These are phyloP conservation scores for Eupithecia inturbata DNA, from an alignment of 2,888 invertebrate species.

Conservation along the genomic window DNA sequence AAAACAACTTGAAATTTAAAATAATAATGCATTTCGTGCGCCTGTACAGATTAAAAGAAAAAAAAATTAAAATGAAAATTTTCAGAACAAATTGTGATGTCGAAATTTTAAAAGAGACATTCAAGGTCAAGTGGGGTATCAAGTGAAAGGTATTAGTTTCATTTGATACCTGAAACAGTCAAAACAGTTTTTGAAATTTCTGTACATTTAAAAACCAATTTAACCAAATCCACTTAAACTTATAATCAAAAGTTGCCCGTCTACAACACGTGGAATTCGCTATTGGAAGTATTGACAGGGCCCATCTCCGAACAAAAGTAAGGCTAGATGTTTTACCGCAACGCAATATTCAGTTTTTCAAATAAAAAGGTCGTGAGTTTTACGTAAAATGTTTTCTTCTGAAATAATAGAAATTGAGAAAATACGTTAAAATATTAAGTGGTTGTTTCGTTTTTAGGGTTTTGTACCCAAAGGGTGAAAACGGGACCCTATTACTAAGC, in stretches of 20 bases:
- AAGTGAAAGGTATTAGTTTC: no score
- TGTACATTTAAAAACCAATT: no score
- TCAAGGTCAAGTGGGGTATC: no score
- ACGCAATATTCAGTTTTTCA: constrained; percentile 21
- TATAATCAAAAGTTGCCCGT: constrained; percentile 15
- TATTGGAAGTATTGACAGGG: constrained; percentile 29
- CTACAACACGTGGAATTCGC: constrained; percentile 17
- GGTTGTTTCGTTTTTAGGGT: background rate
- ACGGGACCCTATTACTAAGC: background rate
- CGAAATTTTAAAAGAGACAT: no score
- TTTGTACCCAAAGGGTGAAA: background rate
- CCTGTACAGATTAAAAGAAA: no score
- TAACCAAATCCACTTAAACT: no score
- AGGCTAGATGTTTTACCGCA: constrained; percentile 17
- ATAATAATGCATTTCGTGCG: no score
- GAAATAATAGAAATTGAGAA: constrained; percentile 3
- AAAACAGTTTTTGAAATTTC: no score
- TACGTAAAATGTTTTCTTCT: constrained; percentile 17
- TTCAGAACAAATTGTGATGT: no score
- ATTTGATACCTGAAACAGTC: no score
- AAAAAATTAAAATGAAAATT: no score
- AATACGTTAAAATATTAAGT: background rate
- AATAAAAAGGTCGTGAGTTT: constrained; percentile 11
- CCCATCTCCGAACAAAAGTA: constrained; percentile 28
- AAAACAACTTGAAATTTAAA: no score